Evolutionary conservation across 2,888 invertebrate species (phyloP).

Genomic region (Erebia epiphron): DNA sequence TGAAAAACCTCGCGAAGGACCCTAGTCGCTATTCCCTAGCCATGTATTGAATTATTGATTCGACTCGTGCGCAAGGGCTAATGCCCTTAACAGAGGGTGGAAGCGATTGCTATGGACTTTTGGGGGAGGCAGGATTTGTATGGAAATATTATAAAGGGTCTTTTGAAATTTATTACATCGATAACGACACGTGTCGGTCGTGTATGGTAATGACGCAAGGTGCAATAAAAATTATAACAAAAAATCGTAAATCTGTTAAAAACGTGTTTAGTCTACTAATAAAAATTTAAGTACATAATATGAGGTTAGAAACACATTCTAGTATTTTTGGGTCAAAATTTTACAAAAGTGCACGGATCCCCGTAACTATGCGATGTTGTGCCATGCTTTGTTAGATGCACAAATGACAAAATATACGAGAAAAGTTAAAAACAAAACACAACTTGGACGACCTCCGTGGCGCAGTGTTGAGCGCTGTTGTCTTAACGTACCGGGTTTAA

Average conservation of each 20-base stretch:
- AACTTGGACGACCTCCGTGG: too few relatives aligned
- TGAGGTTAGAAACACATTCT: too few relatives aligned
- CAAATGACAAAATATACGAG: too few relatives aligned
- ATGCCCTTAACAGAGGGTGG: constrained; percentile 58
- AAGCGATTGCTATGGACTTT: constrained; percentile 3
- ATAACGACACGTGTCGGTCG: constrained; percentile 19
- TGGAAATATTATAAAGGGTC: background rate
- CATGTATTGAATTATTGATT: constrained; percentile 66
- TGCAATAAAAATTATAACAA: constrained; percentile 13
- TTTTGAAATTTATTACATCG: constrained; percentile 4
- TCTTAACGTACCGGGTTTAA: too few relatives aligned
- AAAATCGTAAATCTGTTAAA: background rate
- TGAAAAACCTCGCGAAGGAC: constrained; percentile 49
- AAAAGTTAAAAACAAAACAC: too few relatives aligned
- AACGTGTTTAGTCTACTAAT: background rate
- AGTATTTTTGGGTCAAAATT: too few relatives aligned
- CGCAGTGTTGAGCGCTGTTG: too few relatives aligned
- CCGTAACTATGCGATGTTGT: too few relatives aligned
- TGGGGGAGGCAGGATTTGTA: constrained; percentile 14
- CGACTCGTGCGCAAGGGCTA: constrained; percentile 72
- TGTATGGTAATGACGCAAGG: constrained; percentile 16
- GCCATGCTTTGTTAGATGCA: too few relatives aligned
- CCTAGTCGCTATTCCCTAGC: constrained; percentile 37
- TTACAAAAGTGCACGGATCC: too few relatives aligned
- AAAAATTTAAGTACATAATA: too few relatives aligned